Evolutionary conservation across 2,113 vertebrate species (phyloP), one percentile per base, ranked within the genome.

Genomic region (Cheilinus undulatus): DNA sequence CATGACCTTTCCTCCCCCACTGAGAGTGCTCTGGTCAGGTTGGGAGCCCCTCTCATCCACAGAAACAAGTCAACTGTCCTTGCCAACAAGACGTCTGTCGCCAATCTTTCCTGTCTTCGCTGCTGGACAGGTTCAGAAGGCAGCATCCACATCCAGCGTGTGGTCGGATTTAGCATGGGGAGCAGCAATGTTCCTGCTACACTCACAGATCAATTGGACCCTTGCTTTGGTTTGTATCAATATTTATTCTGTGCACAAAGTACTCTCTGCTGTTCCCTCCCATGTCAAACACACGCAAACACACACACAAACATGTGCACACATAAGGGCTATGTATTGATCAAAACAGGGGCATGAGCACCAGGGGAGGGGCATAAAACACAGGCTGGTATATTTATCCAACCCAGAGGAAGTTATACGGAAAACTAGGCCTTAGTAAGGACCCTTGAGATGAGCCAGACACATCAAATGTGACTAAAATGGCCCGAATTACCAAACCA

Each of bases 231-330:
- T 91, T 87, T 90, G 89, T 92, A 91, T 93, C 93, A 92, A 92
- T 92, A 93, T 93, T 93, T 93, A 93, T 92, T 92, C 89, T 91
- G 86, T 82, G 86, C 87, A 86, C 88, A 90, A 78, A 80, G 80
- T 83, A 83, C 89, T 84, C 87, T 63, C 84, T 84, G 84, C 84
- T 28, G 57, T 76, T 86, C 78, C 63, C 78, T 75, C 77, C 86
- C 87, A 71, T 83, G 65, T 71, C 69, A 71, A 49, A 80, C 73
- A 72, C 71, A 56, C 69, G 69, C 20, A 10, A 62, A 73, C 64
- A 45, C 42, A 54, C 45, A 61, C 58, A 50, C 30, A 66, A 24
- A 71, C 58, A 28, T n/a, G n/a, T 15, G 5, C 38, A 67, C 69
- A 86, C 74, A 73, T 68, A 81, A 19, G 60, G 42, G 73, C 70